These are phyloP conservation scores for Vandiemenella viatica DNA, from an alignment of 2,888 invertebrate species.

Conservation along the genomic window DNA sequence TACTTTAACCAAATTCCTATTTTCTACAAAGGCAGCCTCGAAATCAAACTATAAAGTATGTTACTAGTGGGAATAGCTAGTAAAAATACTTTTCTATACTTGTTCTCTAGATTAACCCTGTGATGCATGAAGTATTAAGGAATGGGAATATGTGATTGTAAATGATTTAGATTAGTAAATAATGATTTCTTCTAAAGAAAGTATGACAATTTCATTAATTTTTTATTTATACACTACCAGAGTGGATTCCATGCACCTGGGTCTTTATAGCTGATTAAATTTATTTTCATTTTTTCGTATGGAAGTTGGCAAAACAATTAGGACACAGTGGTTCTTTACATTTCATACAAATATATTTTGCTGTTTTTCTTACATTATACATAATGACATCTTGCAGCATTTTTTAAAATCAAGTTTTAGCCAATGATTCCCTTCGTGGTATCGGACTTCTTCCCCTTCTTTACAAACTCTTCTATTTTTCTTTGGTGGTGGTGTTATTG, in stretches of 20 bases:
- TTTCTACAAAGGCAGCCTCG: too few species aligned
- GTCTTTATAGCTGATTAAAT: too few species aligned
- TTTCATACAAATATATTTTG: not conserved
- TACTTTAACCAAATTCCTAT: too few species aligned
- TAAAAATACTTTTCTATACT: too few species aligned
- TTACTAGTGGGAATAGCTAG: too few species aligned
- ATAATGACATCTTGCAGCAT: constrained; percentile 1
- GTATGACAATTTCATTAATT: not conserved
- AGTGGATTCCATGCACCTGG: not conserved
- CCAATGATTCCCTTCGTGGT: constrained; percentile 2
- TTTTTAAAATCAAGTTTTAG: not conserved
- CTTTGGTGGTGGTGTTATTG: constrained; percentile 1
- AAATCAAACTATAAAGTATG: too few species aligned
- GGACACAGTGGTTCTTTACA: constrained; percentile 2
- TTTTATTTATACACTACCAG: not conserved
- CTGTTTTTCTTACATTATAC: constrained; percentile 1
- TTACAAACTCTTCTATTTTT: not conserved
- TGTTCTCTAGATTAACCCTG: not conserved
- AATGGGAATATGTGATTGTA: not conserved
- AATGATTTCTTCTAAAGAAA: not conserved
- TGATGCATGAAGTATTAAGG: not conserved
- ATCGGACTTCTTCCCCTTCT: not conserved
- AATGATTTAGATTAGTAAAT: not conserved
- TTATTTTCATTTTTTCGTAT: too few species aligned
- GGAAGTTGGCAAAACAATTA: not conserved